Base-by-base conservation (phyloP, 92 coral and sea anemone genomes). In the Phenganax stokvisi region DNA sequence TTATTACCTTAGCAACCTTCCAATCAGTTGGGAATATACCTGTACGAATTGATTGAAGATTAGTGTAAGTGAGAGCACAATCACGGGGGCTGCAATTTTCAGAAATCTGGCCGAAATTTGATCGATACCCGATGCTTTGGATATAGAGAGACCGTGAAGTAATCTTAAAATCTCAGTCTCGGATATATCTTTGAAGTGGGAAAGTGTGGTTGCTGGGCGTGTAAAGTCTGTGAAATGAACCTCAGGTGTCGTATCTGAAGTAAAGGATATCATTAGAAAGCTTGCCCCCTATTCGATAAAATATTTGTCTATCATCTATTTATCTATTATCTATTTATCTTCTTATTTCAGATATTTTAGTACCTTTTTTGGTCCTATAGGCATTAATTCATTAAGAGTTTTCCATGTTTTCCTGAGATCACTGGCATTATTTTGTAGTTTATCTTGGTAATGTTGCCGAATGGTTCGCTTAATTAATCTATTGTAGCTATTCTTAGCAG, bases 401-500 rank as follows among this genome's bases (percentile, higher is more conserved):
- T 82, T 86, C 87, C 87, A 83, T 13, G 89, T 76, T 60, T 70
- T 72, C 79, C 71, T 84, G 44, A 64, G 53, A 47, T 87, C 81
- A 57, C 62, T 64, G 53, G 76, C 47, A 5, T 16, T 63, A 28
- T 56, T 79, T 59, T 75, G 52, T 16, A 79, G 57, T 79, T 84
- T 60, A 30, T 60, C 59, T 58, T 84, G 59, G 56, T 83, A 85
- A 29, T 77, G 54, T 17, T 85, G 71, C 15, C 84, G 66, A 77
- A 83, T 79, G 15, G 85, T 80, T 20, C 37, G 31, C 30, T 77
- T 79, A 9, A 87, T 71, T 31, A 56, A 58, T 53, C 80, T 83
- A 70, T 86, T 83, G 27, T 82, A 64, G 56, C 61, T 56, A 56
- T 87, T 87, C 73, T 80, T 79, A 20, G 16, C 31, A 20, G 55